Conservation (phyloP, 1,140 invertebrate species). For the Teleopsis dalmanni region DNA sequence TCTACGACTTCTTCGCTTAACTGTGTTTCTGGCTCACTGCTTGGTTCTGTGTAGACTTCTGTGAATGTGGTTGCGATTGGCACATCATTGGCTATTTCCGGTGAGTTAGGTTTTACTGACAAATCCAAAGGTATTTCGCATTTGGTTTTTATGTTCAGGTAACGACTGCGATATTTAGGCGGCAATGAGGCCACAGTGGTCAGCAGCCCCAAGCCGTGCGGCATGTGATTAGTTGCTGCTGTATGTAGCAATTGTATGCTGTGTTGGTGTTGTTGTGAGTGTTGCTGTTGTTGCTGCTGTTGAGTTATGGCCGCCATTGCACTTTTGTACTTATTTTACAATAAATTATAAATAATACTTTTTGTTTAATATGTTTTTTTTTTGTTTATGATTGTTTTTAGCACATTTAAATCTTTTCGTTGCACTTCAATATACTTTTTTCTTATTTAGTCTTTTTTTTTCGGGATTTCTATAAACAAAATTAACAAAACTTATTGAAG, state of each 20-base stretch:
- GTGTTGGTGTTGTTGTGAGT: slow-evolving; percentile 14
- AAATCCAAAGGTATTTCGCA: slow-evolving; percentile 49
- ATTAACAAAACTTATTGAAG: background rate
- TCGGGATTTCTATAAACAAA: too few species aligned
- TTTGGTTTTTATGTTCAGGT: slow-evolving; percentile 39
- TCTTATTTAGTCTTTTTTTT: too few species aligned
- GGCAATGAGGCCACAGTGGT: slow-evolving; percentile 43
- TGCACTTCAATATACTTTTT: too few species aligned
- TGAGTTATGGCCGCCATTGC: slow-evolving; percentile 25
- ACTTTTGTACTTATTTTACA: slow-evolving; percentile 4
- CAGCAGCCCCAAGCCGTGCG: slow-evolving; percentile 35
- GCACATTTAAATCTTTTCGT: too few species aligned
- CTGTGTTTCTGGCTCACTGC: background rate
- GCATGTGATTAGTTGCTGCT: slow-evolving; percentile 14
- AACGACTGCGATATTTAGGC: slow-evolving; percentile 42
- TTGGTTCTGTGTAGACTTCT: slow-evolving; percentile 28
- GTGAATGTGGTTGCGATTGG: slow-evolving; percentile 28
- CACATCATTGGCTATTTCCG: slow-evolving; percentile 17
- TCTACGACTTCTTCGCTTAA: background rate
- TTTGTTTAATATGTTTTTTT: background rate
- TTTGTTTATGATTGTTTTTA: background rate
- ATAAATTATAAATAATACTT: background rate
- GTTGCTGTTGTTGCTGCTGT: slow-evolving; percentile 13
- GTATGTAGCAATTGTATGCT: slow-evolving; percentile 36
- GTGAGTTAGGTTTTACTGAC: slow-evolving; percentile 50